Base-by-base conservation (phyloP, 1,140 invertebrate species). In the Drosophila burlai region DNA sequence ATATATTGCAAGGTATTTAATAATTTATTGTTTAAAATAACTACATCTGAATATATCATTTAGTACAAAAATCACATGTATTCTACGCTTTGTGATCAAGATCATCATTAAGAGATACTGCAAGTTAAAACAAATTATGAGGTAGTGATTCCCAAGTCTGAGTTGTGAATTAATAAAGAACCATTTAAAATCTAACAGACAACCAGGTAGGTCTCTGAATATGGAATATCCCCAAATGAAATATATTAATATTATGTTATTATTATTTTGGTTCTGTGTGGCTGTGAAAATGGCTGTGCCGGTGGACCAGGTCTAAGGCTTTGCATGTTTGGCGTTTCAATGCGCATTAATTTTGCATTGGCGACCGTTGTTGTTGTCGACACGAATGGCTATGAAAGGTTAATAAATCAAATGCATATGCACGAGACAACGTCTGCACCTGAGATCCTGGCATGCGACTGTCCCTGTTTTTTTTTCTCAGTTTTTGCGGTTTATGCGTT, bases 401-500 rank as follows among this genome's bases (percentile, higher is more conserved):
- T 87, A 87, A 87, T 87, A 87, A 87, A 87, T 87, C 84, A 87
- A 87, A 87, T 87, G 77, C 78, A 89, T 87, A 81, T 87, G 85
- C 84, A 83, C 80, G 77, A 29, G 57, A 81, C 82, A 77, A 60
- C 72, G 54, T 85, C 72, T 87, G 83, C 83, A 89, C 83, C 84
- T 89, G 81, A 89, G 81, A 79, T 81, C 76, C 82, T 59, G 66
- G 73, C 76, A 80, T 79, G 76, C 80, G 68, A 60, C 76, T 78
- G 36, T 26, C 24, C 49, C 67, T 31, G 50, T 36, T 58, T 65
- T 49, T 24, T 38, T 24, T 36, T 24, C 13, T 60, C 15, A 5
- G 9, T 42, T 40, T 68, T 43, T 18, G 18, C 29, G 71, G 52
- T 84, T 90, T 87, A 87, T 87, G 78, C 85, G 65, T 84, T 87